Base-by-base conservation (phyloP, 2,113 vertebrate species). In the Phodopus roborovskii region DNA sequence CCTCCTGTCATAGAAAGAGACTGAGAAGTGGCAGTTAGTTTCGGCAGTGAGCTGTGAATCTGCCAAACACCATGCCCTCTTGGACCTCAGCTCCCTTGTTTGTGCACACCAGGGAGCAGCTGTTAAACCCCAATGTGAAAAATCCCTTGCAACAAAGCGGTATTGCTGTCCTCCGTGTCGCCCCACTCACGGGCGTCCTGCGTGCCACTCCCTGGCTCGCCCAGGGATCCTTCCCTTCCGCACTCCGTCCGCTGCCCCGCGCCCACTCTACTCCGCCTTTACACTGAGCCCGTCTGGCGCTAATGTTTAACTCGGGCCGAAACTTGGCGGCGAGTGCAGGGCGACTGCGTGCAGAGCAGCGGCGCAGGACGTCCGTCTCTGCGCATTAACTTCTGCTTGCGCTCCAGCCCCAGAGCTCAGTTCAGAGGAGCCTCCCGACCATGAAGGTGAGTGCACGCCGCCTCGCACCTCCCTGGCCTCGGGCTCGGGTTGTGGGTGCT, bases 391-490 rank as follows among this genome's bases (percentile, higher is more conserved):
- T 97, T 84, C 90, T 93, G 96, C 48, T 42, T 70, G 64, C 19
- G 20, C 33, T n/a, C 66, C 3, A n/a, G 33, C 39, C 58, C 3
- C 26, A 16, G 22, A 68, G 77, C 81, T 81, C 94, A 79, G 95
- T 90, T 78, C 70, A 24, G 33, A 26, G 39, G 53, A 92, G 88
- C 75, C 24, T 39, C 7, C 92, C 30, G 26, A 92, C 92, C 0
- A 98, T 98, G 98, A 98, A 98, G 98, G 98, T 98, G 81, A 98
- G 98, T 96, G 62, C 50, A 36, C 28, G 17, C 17, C 56, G 39
- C 45, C 17, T 28, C 19, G 11, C 45, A 7, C 62, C 36, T 36
- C n/a, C 71, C 33, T 16, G 16, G 50, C 26, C 68, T 70, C 77
- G 2, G 60, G 75, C 58, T 82, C 17, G 5, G n/a, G 42, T 0